Evolutionary conservation across 2,797 vertebrate genomes (phyloP).

Genomic region (Acanthornis magna): DNA sequence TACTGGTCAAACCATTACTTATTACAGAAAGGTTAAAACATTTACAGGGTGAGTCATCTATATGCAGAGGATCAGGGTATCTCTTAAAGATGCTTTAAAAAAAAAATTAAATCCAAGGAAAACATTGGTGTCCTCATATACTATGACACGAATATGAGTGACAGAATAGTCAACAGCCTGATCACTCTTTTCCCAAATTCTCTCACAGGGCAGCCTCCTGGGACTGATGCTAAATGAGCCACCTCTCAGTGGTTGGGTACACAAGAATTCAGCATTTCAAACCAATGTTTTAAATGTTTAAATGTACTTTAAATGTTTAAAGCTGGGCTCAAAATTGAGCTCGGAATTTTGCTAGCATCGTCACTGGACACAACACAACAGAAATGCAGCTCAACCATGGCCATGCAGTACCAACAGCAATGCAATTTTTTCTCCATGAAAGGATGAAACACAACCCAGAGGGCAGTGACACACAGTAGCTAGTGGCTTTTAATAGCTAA

Average conservation of each 20-base stretch:
- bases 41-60: not conserved
- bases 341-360: not conserved
- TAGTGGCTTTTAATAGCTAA: not conserved
- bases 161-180: accelerated
- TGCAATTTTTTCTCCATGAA: not conserved
- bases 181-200: not conserved
- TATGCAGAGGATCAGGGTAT: not conserved
- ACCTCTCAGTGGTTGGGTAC: not conserved
- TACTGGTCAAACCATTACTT: not conserved
- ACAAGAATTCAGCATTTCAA: not conserved
- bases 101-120: not conserved
- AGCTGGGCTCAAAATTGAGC: not conserved
- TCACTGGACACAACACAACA: not conserved
- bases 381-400: not conserved
- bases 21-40: not conserved
- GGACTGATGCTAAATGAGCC: not conserved
- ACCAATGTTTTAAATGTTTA: not conserved
- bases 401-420: not conserved
- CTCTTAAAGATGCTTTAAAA: not conserved
- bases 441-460: not conserved
- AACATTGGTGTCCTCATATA: accelerated
- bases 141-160: not conserved
- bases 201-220: not conserved
- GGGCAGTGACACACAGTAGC: not conserved
- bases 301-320: not conserved